Conservation (phyloP, 2,113 vertebrate genomes). For the Ardeotis arabs region DNA sequence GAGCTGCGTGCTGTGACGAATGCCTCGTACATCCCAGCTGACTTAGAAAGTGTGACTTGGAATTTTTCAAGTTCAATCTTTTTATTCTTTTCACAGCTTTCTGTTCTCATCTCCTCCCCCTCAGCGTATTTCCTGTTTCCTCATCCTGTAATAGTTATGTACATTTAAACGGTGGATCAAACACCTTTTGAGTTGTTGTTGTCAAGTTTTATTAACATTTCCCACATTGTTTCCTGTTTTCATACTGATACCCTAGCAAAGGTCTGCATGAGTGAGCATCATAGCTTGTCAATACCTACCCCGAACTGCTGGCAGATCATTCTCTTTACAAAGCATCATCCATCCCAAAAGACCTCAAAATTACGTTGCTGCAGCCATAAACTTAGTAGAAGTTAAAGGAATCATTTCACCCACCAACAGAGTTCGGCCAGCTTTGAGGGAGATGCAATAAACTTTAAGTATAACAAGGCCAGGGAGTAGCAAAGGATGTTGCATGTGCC, state of each 20-base stretch:
- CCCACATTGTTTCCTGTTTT: conserved; percentile 52
- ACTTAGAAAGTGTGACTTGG: neutral
- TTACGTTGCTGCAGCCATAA: neutral
- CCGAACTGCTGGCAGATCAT: neutral
- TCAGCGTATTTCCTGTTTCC: conserved; percentile 52
- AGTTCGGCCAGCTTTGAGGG: neutral
- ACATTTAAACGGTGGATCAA: conserved; percentile 51
- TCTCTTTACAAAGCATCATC: neutral
- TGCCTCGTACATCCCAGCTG: neutral
- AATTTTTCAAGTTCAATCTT: conserved; percentile 33
- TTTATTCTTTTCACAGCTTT: conserved; percentile 26
- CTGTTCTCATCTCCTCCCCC: conserved; percentile 33
- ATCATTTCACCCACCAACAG: neutral
- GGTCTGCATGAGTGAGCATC: neutral
- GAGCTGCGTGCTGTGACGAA: neutral
- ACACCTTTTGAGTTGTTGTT: conserved; percentile 49
- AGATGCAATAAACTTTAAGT: neutral
- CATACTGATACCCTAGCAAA: neutral
- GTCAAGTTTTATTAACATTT: conserved; percentile 65
- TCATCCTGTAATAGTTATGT: conserved; percentile 49
- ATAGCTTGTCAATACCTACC: neutral
- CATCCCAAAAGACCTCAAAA: neutral
- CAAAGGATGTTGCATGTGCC: neutral
- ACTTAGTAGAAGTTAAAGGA: neutral
- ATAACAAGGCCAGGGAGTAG: neutral